Evolutionary conservation across 2,113 vertebrate genomes (phyloP).

Genomic region (Petromus typicus): DNA sequence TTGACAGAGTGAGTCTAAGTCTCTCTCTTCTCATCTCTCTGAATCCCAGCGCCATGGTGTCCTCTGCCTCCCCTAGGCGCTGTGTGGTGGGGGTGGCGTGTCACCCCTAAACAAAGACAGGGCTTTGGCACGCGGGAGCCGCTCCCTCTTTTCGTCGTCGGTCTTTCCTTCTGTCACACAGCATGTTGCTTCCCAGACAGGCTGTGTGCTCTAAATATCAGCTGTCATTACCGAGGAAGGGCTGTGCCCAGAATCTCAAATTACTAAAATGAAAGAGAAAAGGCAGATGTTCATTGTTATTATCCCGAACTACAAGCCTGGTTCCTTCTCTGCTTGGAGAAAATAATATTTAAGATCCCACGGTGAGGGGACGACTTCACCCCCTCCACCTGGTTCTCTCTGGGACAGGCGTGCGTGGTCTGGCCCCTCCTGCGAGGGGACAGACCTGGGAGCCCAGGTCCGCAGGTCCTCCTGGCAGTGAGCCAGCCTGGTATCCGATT

Average conservation of each 20-base stretch:
- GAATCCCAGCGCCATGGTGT: neutral
- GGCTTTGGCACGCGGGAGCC: neutral
- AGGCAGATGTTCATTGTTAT: conserved; percentile 58
- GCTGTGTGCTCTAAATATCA: conserved; percentile 46
- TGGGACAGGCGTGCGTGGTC: neutral
- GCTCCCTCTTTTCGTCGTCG: neutral
- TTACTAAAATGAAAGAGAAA: conserved; percentile 58
- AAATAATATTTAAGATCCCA: conserved; percentile 52
- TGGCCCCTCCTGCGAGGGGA: conserved; percentile 47
- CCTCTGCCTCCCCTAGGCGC: fast-evolving
- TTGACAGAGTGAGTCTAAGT: neutral
- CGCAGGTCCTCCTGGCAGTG: conserved; percentile 44
- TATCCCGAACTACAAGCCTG: conserved; percentile 13
- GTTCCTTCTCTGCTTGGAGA: neutral
- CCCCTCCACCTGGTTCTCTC: fast-evolving
- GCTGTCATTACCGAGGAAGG: conserved; percentile 16
- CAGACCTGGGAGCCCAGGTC: conserved; percentile 48
- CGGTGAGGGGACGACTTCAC: neutral
- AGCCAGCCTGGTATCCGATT: conserved; percentile 54
- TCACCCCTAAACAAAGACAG: neutral
- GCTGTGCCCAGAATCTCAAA: conserved; percentile 1
- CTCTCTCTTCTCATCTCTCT: neutral
- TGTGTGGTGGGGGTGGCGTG: fast-evolving
- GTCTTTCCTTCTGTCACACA: neutral
- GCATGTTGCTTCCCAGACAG: neutral